Conservation (phyloP, 2,797 vertebrate species). For the Onychomys torridus region DNA sequence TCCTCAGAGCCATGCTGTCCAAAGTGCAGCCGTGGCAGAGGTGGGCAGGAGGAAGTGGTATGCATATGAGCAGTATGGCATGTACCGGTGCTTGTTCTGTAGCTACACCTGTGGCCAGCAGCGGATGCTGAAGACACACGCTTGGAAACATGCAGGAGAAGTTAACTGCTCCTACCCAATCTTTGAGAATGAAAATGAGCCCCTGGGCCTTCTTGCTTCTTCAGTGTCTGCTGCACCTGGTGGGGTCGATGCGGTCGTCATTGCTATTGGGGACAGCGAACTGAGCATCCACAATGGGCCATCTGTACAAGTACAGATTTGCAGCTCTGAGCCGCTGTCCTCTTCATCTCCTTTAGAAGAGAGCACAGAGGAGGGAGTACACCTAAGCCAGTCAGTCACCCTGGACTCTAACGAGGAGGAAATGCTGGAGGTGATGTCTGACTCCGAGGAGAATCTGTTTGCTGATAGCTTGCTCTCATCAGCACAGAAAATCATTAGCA, state of each 20-base stretch:
- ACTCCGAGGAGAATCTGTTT: slow-evolving; percentile 86
- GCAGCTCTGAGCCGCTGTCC: slow-evolving; percentile 86
- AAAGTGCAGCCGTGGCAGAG: slow-evolving; percentile 50
- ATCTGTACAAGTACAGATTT: slow-evolving; percentile 91
- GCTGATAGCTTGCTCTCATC: slow-evolving; percentile 95
- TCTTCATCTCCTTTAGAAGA: slow-evolving; percentile 72
- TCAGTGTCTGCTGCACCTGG: slow-evolving; percentile 81
- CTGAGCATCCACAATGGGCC: slow-evolving; percentile 87
- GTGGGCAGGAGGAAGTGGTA: slow-evolving; percentile 95
- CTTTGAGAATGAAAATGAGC: slow-evolving; percentile 94
- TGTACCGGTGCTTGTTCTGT: slow-evolving; percentile 97
- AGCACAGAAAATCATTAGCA: slow-evolving; percentile 97
- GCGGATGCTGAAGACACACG: slow-evolving; percentile 97
- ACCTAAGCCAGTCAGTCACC: slow-evolving; percentile 84
- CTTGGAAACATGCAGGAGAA: slow-evolving; percentile 98
- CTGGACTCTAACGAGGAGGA: slow-evolving; percentile 85
- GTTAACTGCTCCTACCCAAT: slow-evolving; percentile 98
- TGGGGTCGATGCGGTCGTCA: slow-evolving; percentile 86
- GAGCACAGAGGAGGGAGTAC: slow-evolving; percentile 78
- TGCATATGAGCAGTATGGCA: slow-evolving; percentile 94
- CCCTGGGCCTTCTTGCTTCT: slow-evolving; percentile 82
- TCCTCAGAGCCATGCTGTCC: slow-evolving; percentile 61
- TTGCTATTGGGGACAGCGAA: slow-evolving; percentile 86
- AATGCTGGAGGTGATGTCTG: slow-evolving; percentile 90
- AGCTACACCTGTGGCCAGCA: slow-evolving; percentile 98